Base-by-base conservation (phyloP, 2,797 vertebrate genomes). In the Benthosema pterotum region DNA sequence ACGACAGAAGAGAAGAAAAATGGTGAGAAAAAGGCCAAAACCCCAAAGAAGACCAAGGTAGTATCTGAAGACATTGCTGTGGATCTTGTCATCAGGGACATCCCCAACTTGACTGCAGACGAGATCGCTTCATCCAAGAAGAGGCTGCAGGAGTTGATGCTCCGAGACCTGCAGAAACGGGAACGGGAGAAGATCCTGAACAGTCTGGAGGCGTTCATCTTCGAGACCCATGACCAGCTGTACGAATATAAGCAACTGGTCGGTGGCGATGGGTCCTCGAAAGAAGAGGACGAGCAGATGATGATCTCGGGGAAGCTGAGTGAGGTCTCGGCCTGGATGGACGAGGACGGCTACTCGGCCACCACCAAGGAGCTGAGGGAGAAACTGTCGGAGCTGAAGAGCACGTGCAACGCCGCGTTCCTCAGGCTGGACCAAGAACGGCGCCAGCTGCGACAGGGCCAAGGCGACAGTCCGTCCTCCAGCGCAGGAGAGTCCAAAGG, bases 171-270 rank as follows among this genome's bases (percentile, higher is more conserved):
- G 32, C 93, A 94, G 69, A 99, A 98, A 75, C 97, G 98, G 0
- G 98, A 98, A 69, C 89, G 95, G 57, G 98, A 99, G 67, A 98
- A 96, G 74, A 92, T 93, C 0, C 93, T 97, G 1, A 99, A 99
- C 85, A 98, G 91, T 64, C 90, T 99, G 63, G 97, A 99, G 80
- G 96, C 97, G 0, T 99, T 98, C 71, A 94, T 98, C 80, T 99
- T 99, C 87, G 98, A 99, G 91, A 98, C 97, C 0, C 96, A 99
- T 96, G 96, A 99, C 78, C 99, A 99, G 78, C 82, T 98, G 17
- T 93, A 95, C 85, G 97, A 99, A 75, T 92, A 96, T 0, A 96
- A 99, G 13, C 93, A 89, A 84, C 84, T 92, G 69, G 97, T 98
- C 43, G 92, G 92, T 97, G 15, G n/a, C n/a, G n/a, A n/a, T n/a